Evolutionary conservation across 2,888 invertebrate species (phyloP).

Genomic region (Aspidapion aeneum): DNA sequence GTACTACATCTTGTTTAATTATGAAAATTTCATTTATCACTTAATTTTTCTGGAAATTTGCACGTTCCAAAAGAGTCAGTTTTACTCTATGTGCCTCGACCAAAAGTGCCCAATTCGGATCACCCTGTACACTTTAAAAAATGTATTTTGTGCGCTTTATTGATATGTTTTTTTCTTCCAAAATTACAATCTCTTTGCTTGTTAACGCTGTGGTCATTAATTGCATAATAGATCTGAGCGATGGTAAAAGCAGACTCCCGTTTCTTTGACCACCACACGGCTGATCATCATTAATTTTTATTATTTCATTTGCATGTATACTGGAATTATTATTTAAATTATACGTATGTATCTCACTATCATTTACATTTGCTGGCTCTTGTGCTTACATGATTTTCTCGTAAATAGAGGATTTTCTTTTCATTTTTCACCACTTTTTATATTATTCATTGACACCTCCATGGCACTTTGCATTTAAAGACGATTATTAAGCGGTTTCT

Average conservation of each 20-base stretch:
- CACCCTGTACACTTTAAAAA: neutral
- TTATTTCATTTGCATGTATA: neutral
- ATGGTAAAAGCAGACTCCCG: neutral
- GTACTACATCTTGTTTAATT: no score
- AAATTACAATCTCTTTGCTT: neutral
- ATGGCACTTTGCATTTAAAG: neutral
- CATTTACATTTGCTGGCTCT: no score
- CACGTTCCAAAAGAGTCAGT: no score
- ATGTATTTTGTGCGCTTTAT: neutral
- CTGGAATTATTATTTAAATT: neutral
- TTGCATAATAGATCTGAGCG: neutral
- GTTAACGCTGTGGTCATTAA: neutral
- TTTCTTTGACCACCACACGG: neutral
- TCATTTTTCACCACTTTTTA: neutral
- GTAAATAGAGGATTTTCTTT: neutral
- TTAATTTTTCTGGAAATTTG: no score
- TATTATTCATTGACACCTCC: neutral
- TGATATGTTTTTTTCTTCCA: neutral
- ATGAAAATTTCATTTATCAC: no score
- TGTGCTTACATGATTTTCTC: neutral
- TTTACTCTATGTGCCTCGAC: no score
- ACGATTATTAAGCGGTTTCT: no score
- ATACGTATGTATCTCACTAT: no score
- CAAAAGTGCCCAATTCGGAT: no score
- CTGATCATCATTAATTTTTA: neutral